These are phyloP conservation scores for Octonoba sinensis DNA, from an alignment of 2,888 invertebrate genomes.

Conservation along the genomic window DNA sequence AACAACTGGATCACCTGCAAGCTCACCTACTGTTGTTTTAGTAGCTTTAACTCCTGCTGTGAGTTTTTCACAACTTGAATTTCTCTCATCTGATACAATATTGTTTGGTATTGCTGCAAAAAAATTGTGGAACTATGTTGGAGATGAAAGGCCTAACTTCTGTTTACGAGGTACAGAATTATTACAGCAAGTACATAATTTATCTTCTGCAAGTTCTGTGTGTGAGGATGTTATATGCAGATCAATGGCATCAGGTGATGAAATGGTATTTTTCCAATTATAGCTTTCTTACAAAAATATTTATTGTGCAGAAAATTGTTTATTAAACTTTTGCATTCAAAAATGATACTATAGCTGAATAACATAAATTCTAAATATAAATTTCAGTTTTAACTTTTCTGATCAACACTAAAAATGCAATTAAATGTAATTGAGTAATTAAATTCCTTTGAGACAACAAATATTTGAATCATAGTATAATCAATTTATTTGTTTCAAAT, in stretches of 20 bases:
- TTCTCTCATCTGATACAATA: conserved; percentile 54
- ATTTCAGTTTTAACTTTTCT: too few relatives aligned
- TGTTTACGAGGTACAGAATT: conserved; percentile 79
- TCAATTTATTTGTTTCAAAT: too few relatives aligned
- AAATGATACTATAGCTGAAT: too few relatives aligned
- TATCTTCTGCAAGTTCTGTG: conserved; percentile 75
- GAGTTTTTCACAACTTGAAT: conserved; percentile 51
- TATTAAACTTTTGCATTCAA: background rate
- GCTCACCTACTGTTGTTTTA: conserved; percentile 50
- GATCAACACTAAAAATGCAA: too few relatives aligned
- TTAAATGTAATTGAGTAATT: too few relatives aligned
- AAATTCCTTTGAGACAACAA: too few relatives aligned
- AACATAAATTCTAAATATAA: too few relatives aligned
- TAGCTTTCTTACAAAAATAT: background rate
- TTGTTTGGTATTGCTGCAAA: conserved; percentile 76
- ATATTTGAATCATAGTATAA: too few relatives aligned
- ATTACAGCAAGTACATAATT: conserved; percentile 83
- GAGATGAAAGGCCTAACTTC: conserved; percentile 74
- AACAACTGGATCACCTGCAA: background rate
- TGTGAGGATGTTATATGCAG: conserved; percentile 80
- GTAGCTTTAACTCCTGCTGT: conserved; percentile 55
- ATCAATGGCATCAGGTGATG: conserved; percentile 70
- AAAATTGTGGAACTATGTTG: conserved; percentile 81
- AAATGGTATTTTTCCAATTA: conserved; percentile 65
- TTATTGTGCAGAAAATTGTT: background rate